phyloP scores from a whole-genome alignment of 1,140 invertebrate species.

The Drosophila lacertosa region DNA sequence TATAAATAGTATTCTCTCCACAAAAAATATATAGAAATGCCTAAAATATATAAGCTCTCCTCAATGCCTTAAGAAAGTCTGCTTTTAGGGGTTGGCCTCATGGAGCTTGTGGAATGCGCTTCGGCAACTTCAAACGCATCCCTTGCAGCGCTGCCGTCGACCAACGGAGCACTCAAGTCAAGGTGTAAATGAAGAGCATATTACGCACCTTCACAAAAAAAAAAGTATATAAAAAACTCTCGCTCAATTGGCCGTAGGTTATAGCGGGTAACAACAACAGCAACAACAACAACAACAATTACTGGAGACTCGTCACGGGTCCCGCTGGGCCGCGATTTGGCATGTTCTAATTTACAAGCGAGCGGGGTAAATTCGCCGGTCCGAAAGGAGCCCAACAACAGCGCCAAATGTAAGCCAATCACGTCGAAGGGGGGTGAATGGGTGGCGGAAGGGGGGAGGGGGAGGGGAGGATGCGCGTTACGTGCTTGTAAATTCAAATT shows the following conservation, averaged over 20 bases:
- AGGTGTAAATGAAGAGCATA: slow-evolving; percentile 77
- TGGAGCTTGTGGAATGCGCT: neutral
- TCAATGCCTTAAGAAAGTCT: too few relatives aligned
- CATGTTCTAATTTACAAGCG: slow-evolving; percentile 80
- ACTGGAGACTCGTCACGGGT: slow-evolving; percentile 40
- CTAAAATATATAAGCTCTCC: too few relatives aligned
- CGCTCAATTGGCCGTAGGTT: slow-evolving; percentile 42
- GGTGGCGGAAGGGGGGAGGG: neutral
- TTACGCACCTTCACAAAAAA: slow-evolving; percentile 57
- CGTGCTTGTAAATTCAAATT: slow-evolving; percentile 83
- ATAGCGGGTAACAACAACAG: slow-evolving; percentile 32
- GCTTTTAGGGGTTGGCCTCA: neutral
- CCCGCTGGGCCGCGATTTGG: slow-evolving; percentile 25
- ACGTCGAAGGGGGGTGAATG: slow-evolving; percentile 39
- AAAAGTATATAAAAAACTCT: neutral
- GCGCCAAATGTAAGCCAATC: slow-evolving; percentile 63
- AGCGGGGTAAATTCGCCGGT: slow-evolving; percentile 40
- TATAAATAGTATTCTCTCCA: too few relatives aligned
- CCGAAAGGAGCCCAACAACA: slow-evolving; percentile 61
- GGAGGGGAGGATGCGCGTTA: slow-evolving; percentile 54
- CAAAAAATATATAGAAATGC: too few relatives aligned
- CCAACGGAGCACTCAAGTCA: slow-evolving; percentile 12
- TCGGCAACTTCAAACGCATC: slow-evolving; percentile 64
- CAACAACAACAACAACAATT: slow-evolving; percentile 37
- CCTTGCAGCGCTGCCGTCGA: slow-evolving; percentile 55